A percentile compares a stretch with the other conserved stretches of the same genome.
These are phyloP conservation scores for Falco novaeseelandiae DNA, from an alignment of 2,797 vertebrate genomes.

Conservation along the genomic window DNA sequence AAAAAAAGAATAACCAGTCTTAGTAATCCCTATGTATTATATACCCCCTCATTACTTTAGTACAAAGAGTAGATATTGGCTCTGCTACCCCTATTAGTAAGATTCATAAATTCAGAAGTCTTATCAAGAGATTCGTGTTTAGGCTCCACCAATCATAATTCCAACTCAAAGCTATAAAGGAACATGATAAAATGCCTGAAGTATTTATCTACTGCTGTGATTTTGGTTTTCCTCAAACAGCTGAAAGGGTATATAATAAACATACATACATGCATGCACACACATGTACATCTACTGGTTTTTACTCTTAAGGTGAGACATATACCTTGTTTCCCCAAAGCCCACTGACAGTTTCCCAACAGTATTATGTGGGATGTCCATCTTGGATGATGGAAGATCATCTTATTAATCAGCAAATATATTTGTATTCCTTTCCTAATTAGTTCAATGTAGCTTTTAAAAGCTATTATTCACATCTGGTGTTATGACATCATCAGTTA, in stretches of 20 bases:
- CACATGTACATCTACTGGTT: background rate
- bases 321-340: background rate
- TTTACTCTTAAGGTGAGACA: background rate
- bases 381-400: background rate
- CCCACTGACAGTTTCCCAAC: background rate
- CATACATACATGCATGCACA: rapidly evolving
- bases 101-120: background rate
- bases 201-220: background rate
- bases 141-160: background rate
- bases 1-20: background rate
- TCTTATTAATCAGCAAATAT: background rate
- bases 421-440: background rate
- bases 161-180: background rate
- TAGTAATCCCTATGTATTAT: background rate
- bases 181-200: background rate
- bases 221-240: background rate
- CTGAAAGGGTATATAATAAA: background rate
- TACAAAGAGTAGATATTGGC: background rate
- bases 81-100: background rate
- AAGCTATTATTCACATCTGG: background rate
- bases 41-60: background rate
- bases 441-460: background rate
- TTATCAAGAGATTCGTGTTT: background rate
- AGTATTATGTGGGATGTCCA: background rate
- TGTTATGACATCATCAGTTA: background rate